Base-by-base conservation (phyloP, 2,888 invertebrate species). In the Pteria penguin region DNA sequence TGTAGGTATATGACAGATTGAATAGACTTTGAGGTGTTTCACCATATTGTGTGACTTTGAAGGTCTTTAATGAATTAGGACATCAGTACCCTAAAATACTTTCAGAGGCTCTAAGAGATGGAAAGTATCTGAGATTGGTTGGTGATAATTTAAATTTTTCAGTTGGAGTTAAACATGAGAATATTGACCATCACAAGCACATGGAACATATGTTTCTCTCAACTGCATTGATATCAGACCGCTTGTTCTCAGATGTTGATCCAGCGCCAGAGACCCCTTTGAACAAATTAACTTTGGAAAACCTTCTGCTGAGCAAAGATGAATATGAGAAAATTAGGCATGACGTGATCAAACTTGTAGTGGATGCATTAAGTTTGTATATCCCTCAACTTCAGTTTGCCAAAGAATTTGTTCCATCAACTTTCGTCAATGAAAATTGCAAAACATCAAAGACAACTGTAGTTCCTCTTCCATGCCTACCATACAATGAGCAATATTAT, bases 401-500 rank as follows among this genome's bases (percentile, higher is more conserved):
- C 8, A 45, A 45, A 18, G 45, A 8, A 45, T 45, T 18, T 45
- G 45, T 45, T 45, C 45, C 45, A 45, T 45, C 45, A 45, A 14
- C 45, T 45, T 45, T 45, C 18, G 45, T 45, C 11, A 45, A 45
- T 45, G 45, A 45, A 45, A 45, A 45, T 18, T 45, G 45, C 45
- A 8, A 18, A 18, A 45, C 18, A 45, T 45, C 45, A 18, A 45
- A 45, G 45, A 45, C 45, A 8, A 65, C 27, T 26, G 74, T 81
- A 2, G 55, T 80, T 1, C 70, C 80, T 11, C 62, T 81, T 33
- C 72, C 72, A 8, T 69, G 72, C 14, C 55, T 78, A 24, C 54
- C 22, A 11, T 66, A 72, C 26, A 82, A 80, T 68, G 82, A 82
- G 60, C 74, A 80, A 36, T 24, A 70, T 2, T 77, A 80, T 45